Evolutionary conservation across 2,888 invertebrate genomes (phyloP).

Genomic region (Cephus spinipes): DNA sequence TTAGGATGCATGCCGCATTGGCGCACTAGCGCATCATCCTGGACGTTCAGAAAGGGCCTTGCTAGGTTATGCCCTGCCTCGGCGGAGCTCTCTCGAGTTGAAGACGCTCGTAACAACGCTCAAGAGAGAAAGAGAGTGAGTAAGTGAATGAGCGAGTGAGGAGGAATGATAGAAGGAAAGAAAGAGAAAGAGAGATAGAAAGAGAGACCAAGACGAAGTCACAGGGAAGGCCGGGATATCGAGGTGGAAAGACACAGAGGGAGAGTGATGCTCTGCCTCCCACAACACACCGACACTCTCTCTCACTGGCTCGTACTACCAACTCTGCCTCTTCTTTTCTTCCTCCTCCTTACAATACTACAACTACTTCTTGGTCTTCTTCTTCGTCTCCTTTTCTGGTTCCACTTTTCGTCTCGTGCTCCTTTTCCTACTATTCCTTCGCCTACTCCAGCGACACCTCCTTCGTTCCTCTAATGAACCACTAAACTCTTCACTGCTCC

Average conservation of each 20-base stretch:
- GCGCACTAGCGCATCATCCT: not conserved
- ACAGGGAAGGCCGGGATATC: no score
- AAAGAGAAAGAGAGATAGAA: slow-evolving; percentile 12
- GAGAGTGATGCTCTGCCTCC: slow-evolving; percentile 2
- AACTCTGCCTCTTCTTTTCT: slow-evolving; percentile 7
- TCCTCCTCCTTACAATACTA: slow-evolving; percentile 15
- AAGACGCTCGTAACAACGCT: not conserved
- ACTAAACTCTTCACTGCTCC: not conserved
- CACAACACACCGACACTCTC: slow-evolving; percentile 20
- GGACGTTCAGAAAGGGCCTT: not conserved
- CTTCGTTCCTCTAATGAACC: slow-evolving; percentile 22
- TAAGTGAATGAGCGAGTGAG: not conserved
- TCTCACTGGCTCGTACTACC: slow-evolving; percentile 7
- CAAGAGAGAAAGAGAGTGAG: not conserved
- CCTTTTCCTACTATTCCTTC: no score
- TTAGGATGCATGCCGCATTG: not conserved
- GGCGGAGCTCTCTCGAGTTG: not conserved
- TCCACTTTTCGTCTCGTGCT: not conserved
- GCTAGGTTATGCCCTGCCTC: slow-evolving; percentile 6
- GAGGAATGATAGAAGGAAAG: not conserved
- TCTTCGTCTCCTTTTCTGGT: slow-evolving; percentile 9
- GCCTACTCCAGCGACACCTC: slow-evolving; percentile 10
- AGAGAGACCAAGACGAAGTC: slow-evolving; percentile 16
- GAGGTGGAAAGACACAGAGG: no score
- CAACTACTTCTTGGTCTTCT: slow-evolving; percentile 12